phyloP scores from a whole-genome alignment of 2,888 invertebrate species.

The Augiades crinisus region DNA sequence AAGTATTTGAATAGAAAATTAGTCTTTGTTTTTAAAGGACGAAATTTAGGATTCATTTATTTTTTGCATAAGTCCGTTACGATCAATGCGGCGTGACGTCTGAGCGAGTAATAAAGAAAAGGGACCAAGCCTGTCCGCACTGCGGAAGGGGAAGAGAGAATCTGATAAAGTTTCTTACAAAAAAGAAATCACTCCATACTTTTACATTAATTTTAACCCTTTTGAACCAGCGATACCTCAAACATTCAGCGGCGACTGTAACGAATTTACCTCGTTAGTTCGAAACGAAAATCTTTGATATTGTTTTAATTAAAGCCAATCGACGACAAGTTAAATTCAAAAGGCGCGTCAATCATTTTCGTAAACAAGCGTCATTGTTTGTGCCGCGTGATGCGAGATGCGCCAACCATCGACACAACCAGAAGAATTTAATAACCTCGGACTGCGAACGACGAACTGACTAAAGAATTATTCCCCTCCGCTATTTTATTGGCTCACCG shows the following conservation, averaged over 20 bases:
- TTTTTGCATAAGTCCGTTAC: slow-evolving; percentile 25
- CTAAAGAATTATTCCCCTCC: slow-evolving; percentile 4
- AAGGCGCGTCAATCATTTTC: slow-evolving; percentile 32
- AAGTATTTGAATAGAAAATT: slow-evolving; percentile 4
- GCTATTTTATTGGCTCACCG: slow-evolving; percentile 40
- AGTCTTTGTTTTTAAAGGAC: slow-evolving; percentile 6
- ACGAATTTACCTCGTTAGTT: slow-evolving; percentile 54
- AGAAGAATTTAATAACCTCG: slow-evolving; percentile 37
- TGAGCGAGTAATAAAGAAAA: slow-evolving; percentile 28
- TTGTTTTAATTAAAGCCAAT: slow-evolving; percentile 69
- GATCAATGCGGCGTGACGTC: slow-evolving; percentile 31
- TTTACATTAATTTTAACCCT: slow-evolving; percentile 46
- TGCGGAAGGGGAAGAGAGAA: slow-evolving; percentile 28
- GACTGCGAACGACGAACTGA: slow-evolving; percentile 39
- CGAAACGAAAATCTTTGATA: slow-evolving; percentile 55
- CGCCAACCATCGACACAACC: slow-evolving; percentile 10
- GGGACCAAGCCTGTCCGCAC: slow-evolving; percentile 26
- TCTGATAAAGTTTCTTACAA: slow-evolving; percentile 30
- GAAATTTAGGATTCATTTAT: slow-evolving; percentile 4
- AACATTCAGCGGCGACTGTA: slow-evolving; percentile 50
- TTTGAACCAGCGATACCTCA: slow-evolving; percentile 47
- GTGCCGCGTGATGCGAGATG: slow-evolving; percentile 1
- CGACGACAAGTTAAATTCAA: slow-evolving; percentile 45
- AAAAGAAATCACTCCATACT: slow-evolving; percentile 35
- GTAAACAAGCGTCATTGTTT: slow-evolving; percentile 42